Conservation (phyloP, 2,888 invertebrate genomes). For the Cheilosia soror region DNA sequence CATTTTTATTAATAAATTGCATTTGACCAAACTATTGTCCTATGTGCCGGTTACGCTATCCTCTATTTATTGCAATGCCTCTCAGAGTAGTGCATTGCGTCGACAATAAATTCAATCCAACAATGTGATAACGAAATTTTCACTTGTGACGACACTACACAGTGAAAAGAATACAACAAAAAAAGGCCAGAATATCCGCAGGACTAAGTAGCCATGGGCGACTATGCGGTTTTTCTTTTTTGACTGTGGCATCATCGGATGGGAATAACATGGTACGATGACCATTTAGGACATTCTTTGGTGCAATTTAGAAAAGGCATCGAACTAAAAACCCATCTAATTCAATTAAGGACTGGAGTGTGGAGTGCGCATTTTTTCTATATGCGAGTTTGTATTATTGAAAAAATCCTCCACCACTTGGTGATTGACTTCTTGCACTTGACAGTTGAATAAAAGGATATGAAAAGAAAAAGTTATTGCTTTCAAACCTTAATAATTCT, state of each 20-base stretch:
- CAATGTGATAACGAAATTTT: slow-evolving; percentile 72
- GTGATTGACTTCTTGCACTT: slow-evolving; percentile 59
- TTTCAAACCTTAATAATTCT: slow-evolving; percentile 44
- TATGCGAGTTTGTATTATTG: background rate
- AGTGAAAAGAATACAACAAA: slow-evolving; percentile 25
- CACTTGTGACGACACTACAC: slow-evolving; percentile 37
- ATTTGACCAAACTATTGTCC: slow-evolving; percentile 65
- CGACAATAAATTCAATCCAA: slow-evolving; percentile 71
- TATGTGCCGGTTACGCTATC: slow-evolving; percentile 60
- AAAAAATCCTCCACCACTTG: slow-evolving; percentile 15
- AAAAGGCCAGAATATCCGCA: slow-evolving; percentile 46
- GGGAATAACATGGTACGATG: slow-evolving; percentile 42
- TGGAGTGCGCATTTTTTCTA: slow-evolving; percentile 27
- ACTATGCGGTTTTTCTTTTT: slow-evolving; percentile 59
- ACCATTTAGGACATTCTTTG: slow-evolving; percentile 45
- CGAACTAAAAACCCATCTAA: slow-evolving; percentile 66
- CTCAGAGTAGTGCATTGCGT: slow-evolving; percentile 52
- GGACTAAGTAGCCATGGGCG: slow-evolving; percentile 61
- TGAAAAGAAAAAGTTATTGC: background rate
- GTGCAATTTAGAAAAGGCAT: slow-evolving; percentile 59
- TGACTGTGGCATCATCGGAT: slow-evolving; percentile 34
- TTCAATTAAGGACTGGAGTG: slow-evolving; percentile 64
- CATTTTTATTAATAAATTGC: slow-evolving; percentile 63
- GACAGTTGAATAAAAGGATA: slow-evolving; percentile 25
- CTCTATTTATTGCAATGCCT: background rate